Percentiles rank a stretch among this genome's conserved stretches.
These are phyloP conservation scores for Austrofundulus limnaeus DNA, from an alignment of 2,113 vertebrate genomes.

Conservation along the genomic window DNA sequence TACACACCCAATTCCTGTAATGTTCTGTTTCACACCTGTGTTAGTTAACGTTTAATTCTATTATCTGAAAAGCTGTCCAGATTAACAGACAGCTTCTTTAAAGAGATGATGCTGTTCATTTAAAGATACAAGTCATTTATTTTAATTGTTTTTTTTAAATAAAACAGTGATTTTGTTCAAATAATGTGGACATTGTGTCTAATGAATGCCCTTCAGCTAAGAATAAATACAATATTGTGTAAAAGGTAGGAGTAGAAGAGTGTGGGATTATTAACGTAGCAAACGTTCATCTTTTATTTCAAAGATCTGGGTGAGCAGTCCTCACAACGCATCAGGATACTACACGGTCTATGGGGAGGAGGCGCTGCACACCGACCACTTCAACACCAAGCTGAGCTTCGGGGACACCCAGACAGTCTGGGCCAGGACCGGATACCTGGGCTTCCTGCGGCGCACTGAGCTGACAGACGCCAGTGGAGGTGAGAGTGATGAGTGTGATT, in stretches of 20 bases:
- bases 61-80: no score
- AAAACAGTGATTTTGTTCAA: no score
- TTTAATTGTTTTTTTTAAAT: no score
- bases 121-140: no score
- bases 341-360: conserved; percentile 95
- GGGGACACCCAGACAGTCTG: conserved; percentile 93
- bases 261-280: background rate
- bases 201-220: no score
- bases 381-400: conserved; percentile 91
- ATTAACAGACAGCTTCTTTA: no score
- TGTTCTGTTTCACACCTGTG: no score
- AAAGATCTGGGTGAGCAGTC: conserved; percentile 96
- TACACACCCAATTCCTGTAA: no score
- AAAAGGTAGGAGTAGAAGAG: background rate
- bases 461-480: conserved; percentile 95
- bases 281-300: background rate
- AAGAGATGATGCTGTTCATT: no score
- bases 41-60: no score
- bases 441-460: conserved; percentile 93
- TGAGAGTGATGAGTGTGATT: conserved; percentile 70
- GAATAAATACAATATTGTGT: no score
- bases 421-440: conserved; percentile 95
- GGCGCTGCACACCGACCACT: conserved; percentile 92
- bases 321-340: conserved; percentile 94
- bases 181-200: no score